A percentile compares a stretch with the other conserved stretches of the same genome.
Evolutionary conservation across 92 coral and sea anemone species (phyloP).

Genomic region (Epizoanthus scotinus): DNA sequence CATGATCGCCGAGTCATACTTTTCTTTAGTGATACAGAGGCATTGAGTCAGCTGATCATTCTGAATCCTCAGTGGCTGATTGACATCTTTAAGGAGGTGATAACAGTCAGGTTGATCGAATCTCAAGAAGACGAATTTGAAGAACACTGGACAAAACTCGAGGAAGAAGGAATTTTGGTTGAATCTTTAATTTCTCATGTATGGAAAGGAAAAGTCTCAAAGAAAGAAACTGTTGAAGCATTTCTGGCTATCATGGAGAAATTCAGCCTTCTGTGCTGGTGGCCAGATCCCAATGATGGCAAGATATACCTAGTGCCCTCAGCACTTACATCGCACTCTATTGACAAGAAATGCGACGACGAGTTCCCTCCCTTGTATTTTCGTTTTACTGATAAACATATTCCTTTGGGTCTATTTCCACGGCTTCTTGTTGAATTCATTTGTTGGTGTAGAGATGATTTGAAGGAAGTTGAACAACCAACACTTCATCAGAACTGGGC

Average conservation of each 20-base stretch:
- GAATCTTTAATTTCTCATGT: not conserved
- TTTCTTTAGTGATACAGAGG: not conserved
- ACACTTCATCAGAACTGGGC: not conserved
- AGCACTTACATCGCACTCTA: not conserved
- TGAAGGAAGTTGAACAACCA: no score
- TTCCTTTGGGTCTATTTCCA: no score
- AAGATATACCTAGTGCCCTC: not conserved
- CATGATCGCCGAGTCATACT: not conserved
- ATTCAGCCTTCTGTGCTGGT: not conserved
- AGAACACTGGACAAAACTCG: not conserved
- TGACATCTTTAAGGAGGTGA: not conserved
- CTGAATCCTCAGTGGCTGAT: slow-evolving; percentile 14
- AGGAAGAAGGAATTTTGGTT: not conserved
- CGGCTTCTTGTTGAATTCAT: not conserved
- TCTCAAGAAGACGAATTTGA: not conserved
- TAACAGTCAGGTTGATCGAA: not conserved
- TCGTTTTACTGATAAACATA: no score
- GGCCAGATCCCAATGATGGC: not conserved
- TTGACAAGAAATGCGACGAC: no score
- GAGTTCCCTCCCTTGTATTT: not conserved
- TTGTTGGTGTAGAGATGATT: not conserved
- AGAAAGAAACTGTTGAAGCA: not conserved
- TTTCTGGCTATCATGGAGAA: not conserved
- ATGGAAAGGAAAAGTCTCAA: not conserved
- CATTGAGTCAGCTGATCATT: not conserved